Evolutionary conservation across 2,888 invertebrate species (phyloP), one percentile per base, ranked within the genome.

Genomic region (Hydraecia micacea): DNA sequence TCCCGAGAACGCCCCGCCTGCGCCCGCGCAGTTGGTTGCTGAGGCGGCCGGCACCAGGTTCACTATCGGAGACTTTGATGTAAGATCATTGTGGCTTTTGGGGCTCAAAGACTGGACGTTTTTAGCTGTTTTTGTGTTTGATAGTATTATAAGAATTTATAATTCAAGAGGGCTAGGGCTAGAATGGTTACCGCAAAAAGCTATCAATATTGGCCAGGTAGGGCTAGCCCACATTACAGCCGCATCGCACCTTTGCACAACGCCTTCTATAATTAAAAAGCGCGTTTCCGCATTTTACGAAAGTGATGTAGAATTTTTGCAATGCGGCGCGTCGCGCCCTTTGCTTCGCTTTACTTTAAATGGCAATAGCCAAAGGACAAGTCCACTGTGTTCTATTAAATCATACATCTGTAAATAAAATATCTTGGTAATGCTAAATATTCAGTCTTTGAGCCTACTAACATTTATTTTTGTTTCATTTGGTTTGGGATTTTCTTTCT

Each of bases 31-130:
- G 92, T 95, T 97, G 85, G 95, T 96, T 49, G 96, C 96, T 2
- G 96, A 95, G 28, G 95, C 95, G 25, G 95, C 95, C 18, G 94
- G 90, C 67, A 97, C 97, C 91, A 97, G 96, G 92, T 98, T 98
- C 96, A 98, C 98, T 93, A 98, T 98, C 91, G 98, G 98, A 91
- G 98, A 98, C 95, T 98, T 98, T 95, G 98, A 98, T 95, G 98
- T 98, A 97, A 98, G 98, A 86, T 75, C 79, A 75, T 67, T 73
- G 73, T 82, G 66, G 79, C 69, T 71, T 79, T 58, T 36, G 9
- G 18, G 49, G 46, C 21, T 73, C 49, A 13, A 58, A 86, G 72
- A 76, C 60, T 84, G 75, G 42, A 62, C 28, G 46, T 18, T 6
- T 7, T 69, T n/a, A 25, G 39, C 32, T 32, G 21, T 6, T 65